A percentile compares a stretch with the other conserved stretches of the same genome.
Conservation (phyloP, 2,888 invertebrate species). For the Melanophora roralis region DNA sequence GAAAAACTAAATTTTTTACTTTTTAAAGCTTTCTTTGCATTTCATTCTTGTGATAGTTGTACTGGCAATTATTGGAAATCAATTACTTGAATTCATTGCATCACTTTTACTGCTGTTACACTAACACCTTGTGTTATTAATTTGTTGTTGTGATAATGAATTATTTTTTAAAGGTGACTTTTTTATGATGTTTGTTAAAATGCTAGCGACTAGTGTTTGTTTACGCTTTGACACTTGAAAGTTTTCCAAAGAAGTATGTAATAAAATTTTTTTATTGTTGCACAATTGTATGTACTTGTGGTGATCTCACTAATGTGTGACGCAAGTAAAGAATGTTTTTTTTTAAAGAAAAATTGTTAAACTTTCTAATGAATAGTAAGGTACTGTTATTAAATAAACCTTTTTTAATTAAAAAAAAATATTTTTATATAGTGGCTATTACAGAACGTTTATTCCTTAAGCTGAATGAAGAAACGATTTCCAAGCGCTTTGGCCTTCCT, state of each 20-base stretch:
- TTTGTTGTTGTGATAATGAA: constrained; percentile 13
- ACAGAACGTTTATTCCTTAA: too few relatives aligned
- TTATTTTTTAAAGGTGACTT: constrained; percentile 3
- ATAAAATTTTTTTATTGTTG: constrained; percentile 11
- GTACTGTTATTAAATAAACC: too few relatives aligned
- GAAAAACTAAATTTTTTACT: not conserved
- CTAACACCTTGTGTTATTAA: not conserved
- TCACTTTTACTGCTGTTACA: not conserved
- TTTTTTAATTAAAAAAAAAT: too few relatives aligned
- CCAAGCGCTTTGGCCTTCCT: too few relatives aligned
- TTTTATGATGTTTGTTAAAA: not conserved
- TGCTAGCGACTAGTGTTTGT: not conserved
- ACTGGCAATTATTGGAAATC: not conserved
- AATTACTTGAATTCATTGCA: not conserved
- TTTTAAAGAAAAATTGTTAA: constrained; percentile 3
- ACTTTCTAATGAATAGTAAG: too few relatives aligned
- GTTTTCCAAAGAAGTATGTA: not conserved
- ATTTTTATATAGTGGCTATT: too few relatives aligned
- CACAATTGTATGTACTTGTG: not conserved
- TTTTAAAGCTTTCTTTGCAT: not conserved
- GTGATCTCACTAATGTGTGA: constrained; percentile 37
- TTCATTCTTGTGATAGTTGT: not conserved
- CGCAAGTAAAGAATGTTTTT: constrained; percentile 10
- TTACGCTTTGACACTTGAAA: not conserved
- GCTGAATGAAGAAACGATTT: too few relatives aligned